Base-by-base conservation (phyloP, 2,888 invertebrate species). In the Aphodius granarius region DNA sequence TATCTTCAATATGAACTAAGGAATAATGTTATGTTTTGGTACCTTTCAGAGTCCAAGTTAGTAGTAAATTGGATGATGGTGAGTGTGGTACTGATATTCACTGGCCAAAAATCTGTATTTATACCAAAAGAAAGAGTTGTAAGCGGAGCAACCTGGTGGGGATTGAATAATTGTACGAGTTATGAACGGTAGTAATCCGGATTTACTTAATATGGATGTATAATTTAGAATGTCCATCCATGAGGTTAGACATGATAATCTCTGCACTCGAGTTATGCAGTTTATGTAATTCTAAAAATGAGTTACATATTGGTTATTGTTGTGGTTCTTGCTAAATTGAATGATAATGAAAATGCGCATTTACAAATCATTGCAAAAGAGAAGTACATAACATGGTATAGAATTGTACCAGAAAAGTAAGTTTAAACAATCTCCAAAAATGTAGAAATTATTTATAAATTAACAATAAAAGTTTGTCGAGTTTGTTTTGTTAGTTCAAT, bases 151-250 rank as follows among this genome's bases (percentile, higher is more conserved):
- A 43, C 6, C 13, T 43, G 43, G 43, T 43, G 43, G 43, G 43
- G 43, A 43, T 43, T 68, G 70, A 70, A 74, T 68, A 63, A 63
- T 70, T 74, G 68, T 64, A 22, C n/a, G 71, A 68, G 74, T 63
- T 70, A 63, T 70, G 20, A 74, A 74, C 43, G 43, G 6, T 43
- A 43, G 43, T 63, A 74, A 70, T 74, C 18, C 70, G 74, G 63
- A 68, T 43, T 43, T n/a, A n/a, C n/a, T n/a, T 43, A 43, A 43
- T 43, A 43, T 43, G 43, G 43, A 13, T 43, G 43, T 43, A 74
- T 68, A 68, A 73, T 70, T 74, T 74, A 74, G 74, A 74, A 74
- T 74, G 74, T 66, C 19, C 68, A 74, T 74, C 74, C 70, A 74
- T 43, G 70, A 68, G 74, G 70, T 70, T 74, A 63, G 63, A 22